Base-by-base conservation (phyloP, 2,113 vertebrate species). In the Grallaria varia region DNA sequence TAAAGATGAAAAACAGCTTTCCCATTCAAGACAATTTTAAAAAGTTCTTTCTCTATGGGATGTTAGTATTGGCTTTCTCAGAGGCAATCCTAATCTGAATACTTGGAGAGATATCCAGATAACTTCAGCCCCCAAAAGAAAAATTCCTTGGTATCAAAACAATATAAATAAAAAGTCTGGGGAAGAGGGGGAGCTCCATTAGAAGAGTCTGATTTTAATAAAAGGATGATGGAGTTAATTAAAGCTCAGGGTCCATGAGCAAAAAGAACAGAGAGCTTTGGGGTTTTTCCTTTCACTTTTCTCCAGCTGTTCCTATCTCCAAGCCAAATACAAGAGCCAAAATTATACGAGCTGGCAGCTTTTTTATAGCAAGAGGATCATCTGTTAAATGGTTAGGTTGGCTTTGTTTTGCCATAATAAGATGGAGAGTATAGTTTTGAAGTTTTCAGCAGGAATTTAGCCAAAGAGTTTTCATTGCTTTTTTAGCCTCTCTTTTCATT, bases 201-300 rank as follows among this genome's bases (percentile, higher is more conserved):
- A 93, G 80, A 91, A 80, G 83, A 96, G 23, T 63, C 93, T 96
- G 92, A 94, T 92, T 96, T 97, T 97, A 94, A 94, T 95, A 95
- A 92, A 66, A 92, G 62, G 40, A 95, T 95, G 83, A 97, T 94
- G 90, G 95, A 97, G 94, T 96, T 97, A 97, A 97, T 97, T 97
- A 96, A 97, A 96, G 77, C 88, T 95, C 44, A 55, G 63, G 35
- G 84, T 93, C 68, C 6, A 3, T 62, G 60, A 96, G 69, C 66
- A 89, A 76, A 96, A 79, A 80, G 40, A 87, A 68, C 77, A 92
- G 53, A 85, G 58, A 73, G 81, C 94, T 96, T 84, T 37, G 47
- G 91, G 86, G 75, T 35, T 96, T 97, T 96, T 95, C 62, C 64
- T 95, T 95, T 94, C 82, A 39, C 86, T 96, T 93, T 88, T 45